These are phyloP conservation scores for Trematocara macrostoma DNA, from an alignment of 2,113 vertebrate species.

Conservation along the genomic window DNA sequence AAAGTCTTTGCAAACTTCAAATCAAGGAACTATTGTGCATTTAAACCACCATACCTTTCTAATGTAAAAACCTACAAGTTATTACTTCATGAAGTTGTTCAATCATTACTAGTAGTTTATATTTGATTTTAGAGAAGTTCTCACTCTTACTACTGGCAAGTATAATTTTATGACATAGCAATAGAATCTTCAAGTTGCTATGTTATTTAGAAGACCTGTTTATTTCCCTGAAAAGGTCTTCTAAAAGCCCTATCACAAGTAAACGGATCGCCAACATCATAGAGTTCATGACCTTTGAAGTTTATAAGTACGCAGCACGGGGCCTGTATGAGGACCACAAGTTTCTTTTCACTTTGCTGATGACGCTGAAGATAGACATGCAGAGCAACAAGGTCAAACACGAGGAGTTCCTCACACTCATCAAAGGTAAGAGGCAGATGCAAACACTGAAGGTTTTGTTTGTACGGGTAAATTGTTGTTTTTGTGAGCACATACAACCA, in stretches of 20 bases:
- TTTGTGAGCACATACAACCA: background rate
- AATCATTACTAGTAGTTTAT: background rate
- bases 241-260: conserved; percentile 84
- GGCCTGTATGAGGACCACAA: conserved; percentile 94
- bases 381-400: conserved; percentile 85
- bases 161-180: background rate
- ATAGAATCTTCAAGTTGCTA: background rate
- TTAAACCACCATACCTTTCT: background rate
- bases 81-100: background rate
- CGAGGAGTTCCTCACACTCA: conserved; percentile 88
- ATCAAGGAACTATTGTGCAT: background rate
- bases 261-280: conserved; percentile 90
- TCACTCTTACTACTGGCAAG: background rate
- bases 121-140: background rate
- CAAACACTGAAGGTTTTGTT: background rate
- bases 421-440: conserved; percentile 83
- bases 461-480: background rate
- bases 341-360: conserved; percentile 89
- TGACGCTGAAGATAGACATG: conserved; percentile 93
- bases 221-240: conserved; percentile 72
- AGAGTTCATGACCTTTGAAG: conserved; percentile 90
- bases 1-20: background rate
- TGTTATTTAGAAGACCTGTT: background rate
- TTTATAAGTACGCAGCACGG: conserved; percentile 81
- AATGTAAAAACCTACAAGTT: background rate